Evolutionary conservation across 1,140 invertebrate genomes (phyloP).

Genomic region (Dysdera silvatica): DNA sequence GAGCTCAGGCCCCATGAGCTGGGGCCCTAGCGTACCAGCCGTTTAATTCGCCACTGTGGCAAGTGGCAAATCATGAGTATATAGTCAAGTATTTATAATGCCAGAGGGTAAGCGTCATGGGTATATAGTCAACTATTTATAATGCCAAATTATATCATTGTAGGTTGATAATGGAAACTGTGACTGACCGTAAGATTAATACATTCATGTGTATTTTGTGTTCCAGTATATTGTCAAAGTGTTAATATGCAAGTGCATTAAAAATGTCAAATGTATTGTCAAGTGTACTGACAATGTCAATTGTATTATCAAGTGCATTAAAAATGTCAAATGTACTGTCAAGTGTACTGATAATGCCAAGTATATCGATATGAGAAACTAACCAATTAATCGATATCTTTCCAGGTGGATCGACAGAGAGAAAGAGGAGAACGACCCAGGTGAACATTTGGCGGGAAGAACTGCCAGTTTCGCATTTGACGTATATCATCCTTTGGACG

Average conservation of each 20-base stretch:
- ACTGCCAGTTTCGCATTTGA: constrained; percentile 25
- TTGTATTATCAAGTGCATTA: not conserved
- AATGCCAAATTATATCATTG: too few species aligned
- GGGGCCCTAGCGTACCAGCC: too few species aligned
- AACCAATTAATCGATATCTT: not conserved
- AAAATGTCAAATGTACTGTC: not conserved
- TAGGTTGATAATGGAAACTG: too few species aligned
- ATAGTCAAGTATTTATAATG: too few species aligned
- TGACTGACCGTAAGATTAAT: too few species aligned
- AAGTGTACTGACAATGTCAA: not conserved
- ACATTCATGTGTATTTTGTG: too few species aligned
- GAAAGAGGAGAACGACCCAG: constrained; percentile 24
- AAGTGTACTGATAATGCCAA: not conserved
- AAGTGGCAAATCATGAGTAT: too few species aligned
- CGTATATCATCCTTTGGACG: constrained; percentile 28
- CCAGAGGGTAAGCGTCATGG: too few species aligned
- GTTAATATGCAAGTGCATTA: not conserved
- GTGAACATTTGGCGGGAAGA: constrained; percentile 12
- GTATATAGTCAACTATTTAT: too few species aligned
- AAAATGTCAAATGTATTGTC: not conserved
- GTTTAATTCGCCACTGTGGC: too few species aligned
- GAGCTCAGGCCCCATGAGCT: too few species aligned
- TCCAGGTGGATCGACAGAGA: constrained; percentile 27
- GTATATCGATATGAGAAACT: not conserved
- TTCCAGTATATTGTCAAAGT: too few species aligned